A percentile compares a stretch with the other conserved stretches of the same genome.
These are phyloP conservation scores for Pangasius krempfi DNA, from an alignment of 2,797 vertebrate genomes.

Conservation along the genomic window DNA sequence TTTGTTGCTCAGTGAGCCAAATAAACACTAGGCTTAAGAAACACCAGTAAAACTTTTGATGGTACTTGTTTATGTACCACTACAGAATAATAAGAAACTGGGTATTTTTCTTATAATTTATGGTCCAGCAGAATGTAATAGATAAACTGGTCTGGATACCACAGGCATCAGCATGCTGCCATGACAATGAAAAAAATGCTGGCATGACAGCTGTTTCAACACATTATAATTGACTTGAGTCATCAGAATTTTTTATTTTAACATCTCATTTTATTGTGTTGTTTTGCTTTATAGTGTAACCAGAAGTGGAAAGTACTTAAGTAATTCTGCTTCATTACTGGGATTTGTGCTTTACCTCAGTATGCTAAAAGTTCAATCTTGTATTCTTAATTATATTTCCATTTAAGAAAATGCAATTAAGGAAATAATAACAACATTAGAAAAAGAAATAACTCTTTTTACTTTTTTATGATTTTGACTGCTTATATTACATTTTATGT, in stretches of 20 bases:
- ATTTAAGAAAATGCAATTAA: background rate
- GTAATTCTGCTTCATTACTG: background rate
- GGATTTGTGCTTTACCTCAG: background rate
- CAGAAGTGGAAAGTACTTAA: background rate
- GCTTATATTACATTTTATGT: too few relatives aligned
- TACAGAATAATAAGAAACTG: background rate
- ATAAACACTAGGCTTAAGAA: background rate
- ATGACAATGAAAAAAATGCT: background rate
- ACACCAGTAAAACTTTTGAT: background rate
- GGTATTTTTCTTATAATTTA: background rate
- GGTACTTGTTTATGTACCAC: background rate
- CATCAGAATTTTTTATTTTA: background rate
- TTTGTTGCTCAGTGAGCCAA: conserved; percentile 33
- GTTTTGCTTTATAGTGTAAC: background rate
- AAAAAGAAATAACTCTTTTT: background rate
- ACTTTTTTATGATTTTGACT: background rate
- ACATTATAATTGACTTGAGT: background rate
- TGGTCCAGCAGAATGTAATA: background rate
- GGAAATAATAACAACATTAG: background rate
- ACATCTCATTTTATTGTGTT: background rate
- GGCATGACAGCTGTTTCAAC: background rate
- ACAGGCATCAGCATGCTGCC: background rate
- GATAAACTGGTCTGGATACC: background rate
- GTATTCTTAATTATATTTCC: background rate
- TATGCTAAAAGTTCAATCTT: background rate